These are phyloP conservation scores for Manis javanica DNA, from an alignment of 2,797 vertebrate species.

Conservation along the genomic window DNA sequence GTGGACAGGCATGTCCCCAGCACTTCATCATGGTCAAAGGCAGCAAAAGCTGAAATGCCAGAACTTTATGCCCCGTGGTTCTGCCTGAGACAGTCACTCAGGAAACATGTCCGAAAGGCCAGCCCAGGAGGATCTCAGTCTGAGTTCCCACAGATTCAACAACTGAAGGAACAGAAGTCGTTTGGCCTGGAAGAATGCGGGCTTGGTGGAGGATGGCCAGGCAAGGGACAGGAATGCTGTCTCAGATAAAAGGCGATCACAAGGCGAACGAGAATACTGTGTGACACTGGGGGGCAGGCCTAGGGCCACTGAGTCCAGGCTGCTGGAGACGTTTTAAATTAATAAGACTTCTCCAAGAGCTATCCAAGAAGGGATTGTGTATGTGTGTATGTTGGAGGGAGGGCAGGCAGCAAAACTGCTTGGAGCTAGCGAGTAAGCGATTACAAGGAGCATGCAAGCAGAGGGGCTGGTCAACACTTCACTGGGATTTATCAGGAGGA, in stretches of 20 bases:
- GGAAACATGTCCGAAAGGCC: not conserved
- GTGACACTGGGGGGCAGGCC: not conserved
- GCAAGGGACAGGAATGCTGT: not conserved
- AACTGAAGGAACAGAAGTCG: not conserved
- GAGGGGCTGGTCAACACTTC: conserved; percentile 31
- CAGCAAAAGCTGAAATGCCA: not conserved
- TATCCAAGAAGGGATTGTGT: not conserved
- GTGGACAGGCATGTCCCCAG: not conserved
- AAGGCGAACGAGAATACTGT: not conserved
- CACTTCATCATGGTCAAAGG: not conserved
- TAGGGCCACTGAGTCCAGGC: not conserved
- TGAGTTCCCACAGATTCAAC: conserved; percentile 19
- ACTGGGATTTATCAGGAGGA: conserved; percentile 6
- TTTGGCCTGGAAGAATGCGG: conserved; percentile 7
- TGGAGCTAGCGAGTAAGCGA: not conserved
- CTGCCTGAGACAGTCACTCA: conserved; percentile 6
- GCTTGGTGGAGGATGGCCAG: not conserved
- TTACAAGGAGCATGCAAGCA: conserved; percentile 5
- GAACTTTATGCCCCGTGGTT: not conserved
- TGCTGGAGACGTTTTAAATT: not conserved
- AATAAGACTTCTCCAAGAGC: conserved; percentile 9
- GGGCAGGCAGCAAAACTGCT: not conserved
- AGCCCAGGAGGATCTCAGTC: conserved; percentile 21
- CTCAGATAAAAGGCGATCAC: not conserved
- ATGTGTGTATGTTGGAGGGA: not conserved